Conservation (phyloP, 2,113 vertebrate genomes). For the Chroicocephalus ridibundus region DNA sequence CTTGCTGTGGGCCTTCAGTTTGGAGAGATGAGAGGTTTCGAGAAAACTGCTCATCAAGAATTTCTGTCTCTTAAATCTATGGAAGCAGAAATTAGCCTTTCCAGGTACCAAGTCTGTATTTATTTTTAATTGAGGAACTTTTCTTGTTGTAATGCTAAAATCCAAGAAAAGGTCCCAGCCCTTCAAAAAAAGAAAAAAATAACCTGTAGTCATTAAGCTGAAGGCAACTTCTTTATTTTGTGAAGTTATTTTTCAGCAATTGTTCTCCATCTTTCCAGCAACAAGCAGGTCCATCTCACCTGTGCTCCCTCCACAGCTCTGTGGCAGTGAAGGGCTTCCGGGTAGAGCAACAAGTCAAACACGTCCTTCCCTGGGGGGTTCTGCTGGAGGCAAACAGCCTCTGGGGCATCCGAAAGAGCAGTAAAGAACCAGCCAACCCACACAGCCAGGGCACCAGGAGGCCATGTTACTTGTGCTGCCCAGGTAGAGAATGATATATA, state of each 20-base stretch:
- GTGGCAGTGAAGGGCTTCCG: not conserved
- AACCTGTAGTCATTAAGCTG: not conserved
- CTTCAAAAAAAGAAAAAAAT: not conserved
- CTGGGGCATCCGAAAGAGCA: not conserved
- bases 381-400: not conserved
- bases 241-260: not conserved
- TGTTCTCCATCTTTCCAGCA: not conserved
- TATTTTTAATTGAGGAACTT: not conserved
- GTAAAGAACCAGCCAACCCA: not conserved
- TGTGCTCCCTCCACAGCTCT: not conserved
- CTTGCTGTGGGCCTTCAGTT: not conserved
- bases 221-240: not conserved
- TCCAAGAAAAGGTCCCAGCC: not conserved
- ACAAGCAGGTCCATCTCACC: not conserved
- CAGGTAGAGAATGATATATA: not conserved
- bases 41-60: not conserved
- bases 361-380: not conserved
- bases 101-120: not conserved
- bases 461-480: not conserved
- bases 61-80: not conserved
- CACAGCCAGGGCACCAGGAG: not conserved
- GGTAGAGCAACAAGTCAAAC: not conserved
- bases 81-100: not conserved
- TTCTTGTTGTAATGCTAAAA: not conserved
- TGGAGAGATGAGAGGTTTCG: not conserved